phyloP scores from a whole-genome alignment of 1,140 invertebrate species.

The Piezodorus guildinii region DNA sequence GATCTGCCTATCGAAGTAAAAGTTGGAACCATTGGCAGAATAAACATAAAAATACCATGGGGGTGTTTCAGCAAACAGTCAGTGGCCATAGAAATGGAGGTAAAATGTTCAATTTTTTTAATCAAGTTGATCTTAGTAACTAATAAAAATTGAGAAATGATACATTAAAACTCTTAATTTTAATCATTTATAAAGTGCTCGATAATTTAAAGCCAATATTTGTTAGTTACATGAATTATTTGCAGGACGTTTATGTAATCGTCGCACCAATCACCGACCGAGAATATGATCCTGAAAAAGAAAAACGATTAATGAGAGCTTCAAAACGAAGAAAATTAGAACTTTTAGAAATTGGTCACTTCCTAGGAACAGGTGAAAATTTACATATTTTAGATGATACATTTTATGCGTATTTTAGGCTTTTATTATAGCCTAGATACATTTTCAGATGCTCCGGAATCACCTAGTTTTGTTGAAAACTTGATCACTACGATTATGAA shows the following conservation, averaged over 20 bases:
- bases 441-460: conserved; percentile 28
- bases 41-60: conserved; percentile 68
- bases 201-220: background rate
- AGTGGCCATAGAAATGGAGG: conserved; percentile 53
- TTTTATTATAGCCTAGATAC: background rate
- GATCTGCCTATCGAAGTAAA: conserved; percentile 71
- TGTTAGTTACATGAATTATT: conserved; percentile 2
- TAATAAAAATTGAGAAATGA: background rate
- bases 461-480: conserved; percentile 50
- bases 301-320: conserved; percentile 56
- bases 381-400: background rate
- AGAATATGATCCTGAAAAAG: conserved; percentile 59
- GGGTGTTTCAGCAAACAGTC: conserved; percentile 56
- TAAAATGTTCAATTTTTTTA: too few relatives aligned
- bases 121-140: too few relatives aligned
- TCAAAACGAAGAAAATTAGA: conserved; percentile 53
- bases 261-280: conserved; percentile 57
- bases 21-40: conserved; percentile 61
- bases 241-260: conserved; percentile 56
- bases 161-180: too few relatives aligned
- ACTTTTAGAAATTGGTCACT: conserved; percentile 37
- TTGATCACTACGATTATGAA: conserved; percentile 61
- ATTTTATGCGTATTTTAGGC: background rate
- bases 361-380: conserved; percentile 35
- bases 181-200: too few relatives aligned